Percentiles rank a stretch among this genome's conserved stretches.
phyloP scores from a whole-genome alignment of 2,797 vertebrate species.

The Rhinogobio ventralis region DNA sequence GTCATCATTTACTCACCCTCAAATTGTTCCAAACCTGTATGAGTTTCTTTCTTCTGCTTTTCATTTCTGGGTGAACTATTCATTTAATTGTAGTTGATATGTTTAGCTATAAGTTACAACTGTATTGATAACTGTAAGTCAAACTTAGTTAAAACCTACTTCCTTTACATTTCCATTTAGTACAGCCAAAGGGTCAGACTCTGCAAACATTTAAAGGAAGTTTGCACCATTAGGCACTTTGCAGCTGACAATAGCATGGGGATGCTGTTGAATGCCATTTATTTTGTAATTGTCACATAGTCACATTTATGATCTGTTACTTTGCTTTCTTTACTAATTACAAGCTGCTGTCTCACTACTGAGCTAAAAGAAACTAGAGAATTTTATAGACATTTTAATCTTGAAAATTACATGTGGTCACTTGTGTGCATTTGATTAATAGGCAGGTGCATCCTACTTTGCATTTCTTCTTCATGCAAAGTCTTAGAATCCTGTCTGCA shows the following conservation, averaged over 20 bases:
- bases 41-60: no score
- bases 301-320: neutral
- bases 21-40: no score
- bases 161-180: constrained; percentile 26
- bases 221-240: neutral
- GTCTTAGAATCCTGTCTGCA: neutral
- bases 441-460: neutral
- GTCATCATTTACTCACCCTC: no score
- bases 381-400: neutral
- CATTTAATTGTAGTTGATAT: neutral
- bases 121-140: neutral
- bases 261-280: neutral
- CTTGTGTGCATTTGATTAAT: neutral
- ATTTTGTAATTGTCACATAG: neutral
- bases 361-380: neutral
- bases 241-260: neutral
- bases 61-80: no score
- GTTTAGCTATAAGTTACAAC: neutral
- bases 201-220: constrained; percentile 18
- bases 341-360: neutral
- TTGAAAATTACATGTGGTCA: neutral
- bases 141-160: neutral
- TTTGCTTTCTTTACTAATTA: neutral
- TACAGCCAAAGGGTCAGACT: neutral
- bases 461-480: neutral